These are phyloP conservation scores for Nymphalis io DNA, from an alignment of 1,140 invertebrate genomes.

Conservation along the genomic window DNA sequence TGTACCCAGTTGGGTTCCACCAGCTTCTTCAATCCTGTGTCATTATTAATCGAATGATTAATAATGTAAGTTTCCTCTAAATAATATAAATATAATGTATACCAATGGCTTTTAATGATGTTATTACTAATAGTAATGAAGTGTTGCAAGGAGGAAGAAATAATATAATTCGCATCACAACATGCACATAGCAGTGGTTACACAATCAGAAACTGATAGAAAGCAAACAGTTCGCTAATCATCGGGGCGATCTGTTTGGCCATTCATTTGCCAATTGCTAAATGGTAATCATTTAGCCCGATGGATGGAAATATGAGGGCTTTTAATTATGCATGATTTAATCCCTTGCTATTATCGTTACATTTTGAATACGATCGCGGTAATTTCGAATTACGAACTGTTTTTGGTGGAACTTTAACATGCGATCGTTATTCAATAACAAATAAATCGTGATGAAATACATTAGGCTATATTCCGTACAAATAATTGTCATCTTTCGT, in stretches of 20 bases:
- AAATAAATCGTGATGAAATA: conserved; percentile 6
- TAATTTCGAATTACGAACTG: conserved; percentile 13
- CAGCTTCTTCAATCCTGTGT: no score
- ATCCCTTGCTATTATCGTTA: conserved; percentile 37
- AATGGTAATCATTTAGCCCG: conserved; percentile 44
- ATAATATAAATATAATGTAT: no score
- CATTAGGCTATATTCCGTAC: neutral
- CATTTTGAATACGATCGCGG: conserved; percentile 23
- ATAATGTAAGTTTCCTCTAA: no score
- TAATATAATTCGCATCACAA: neutral
- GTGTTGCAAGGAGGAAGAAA: neutral
- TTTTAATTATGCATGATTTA: conserved; percentile 48
- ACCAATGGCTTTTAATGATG: no score
- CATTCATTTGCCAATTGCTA: conserved; percentile 45
- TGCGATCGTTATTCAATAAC: neutral
- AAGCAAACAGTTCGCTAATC: conserved; percentile 24
- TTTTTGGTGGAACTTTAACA: neutral
- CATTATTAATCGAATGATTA: no score
- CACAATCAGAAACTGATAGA: conserved; percentile 12
- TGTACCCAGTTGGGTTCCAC: no score
- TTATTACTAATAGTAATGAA: neutral
- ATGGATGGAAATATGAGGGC: conserved; percentile 33
- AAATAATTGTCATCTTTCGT: neutral
- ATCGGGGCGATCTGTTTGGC: conserved; percentile 36
- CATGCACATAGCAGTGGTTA: neutral